These are phyloP conservation scores for Tipula helvola DNA, from an alignment of 2,888 invertebrate species.

Conservation along the genomic window DNA sequence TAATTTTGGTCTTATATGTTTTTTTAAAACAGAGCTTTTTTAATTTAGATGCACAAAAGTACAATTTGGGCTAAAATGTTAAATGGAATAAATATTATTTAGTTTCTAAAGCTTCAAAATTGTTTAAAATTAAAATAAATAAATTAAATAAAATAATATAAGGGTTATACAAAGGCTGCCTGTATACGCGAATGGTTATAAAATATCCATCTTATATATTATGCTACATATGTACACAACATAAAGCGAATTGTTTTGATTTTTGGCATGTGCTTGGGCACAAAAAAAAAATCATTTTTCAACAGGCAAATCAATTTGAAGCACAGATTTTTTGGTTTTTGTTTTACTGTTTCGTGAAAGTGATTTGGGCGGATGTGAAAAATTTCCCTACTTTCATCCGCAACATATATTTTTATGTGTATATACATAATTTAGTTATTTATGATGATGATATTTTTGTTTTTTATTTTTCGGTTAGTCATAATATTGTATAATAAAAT, in stretches of 20 bases:
- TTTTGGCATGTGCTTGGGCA: background rate
- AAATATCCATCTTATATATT: background rate
- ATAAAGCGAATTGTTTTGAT: background rate
- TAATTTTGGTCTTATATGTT: too few species aligned
- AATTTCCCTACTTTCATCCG: background rate
- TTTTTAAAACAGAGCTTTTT: too few species aligned
- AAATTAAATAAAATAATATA: too few species aligned
- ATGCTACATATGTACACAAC: background rate
- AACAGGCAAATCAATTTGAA: background rate
- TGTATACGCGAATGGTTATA: background rate
- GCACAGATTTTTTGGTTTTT: background rate
- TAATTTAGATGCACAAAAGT: too few species aligned
- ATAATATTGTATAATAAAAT: background rate
- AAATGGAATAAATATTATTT: too few species aligned
- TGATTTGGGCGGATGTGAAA: background rate
- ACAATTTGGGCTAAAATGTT: too few species aligned
- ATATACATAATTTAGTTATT: background rate
- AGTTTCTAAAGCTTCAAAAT: too few species aligned
- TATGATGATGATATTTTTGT: background rate
- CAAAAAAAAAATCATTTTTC: background rate
- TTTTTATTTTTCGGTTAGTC: background rate
- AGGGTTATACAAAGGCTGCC: background rate
- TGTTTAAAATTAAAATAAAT: too few species aligned
- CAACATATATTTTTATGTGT: background rate
- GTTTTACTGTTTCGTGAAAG: background rate